phyloP scores from a whole-genome alignment of 2,113 vertebrate genomes.

The Otolemur garnettii region DNA sequence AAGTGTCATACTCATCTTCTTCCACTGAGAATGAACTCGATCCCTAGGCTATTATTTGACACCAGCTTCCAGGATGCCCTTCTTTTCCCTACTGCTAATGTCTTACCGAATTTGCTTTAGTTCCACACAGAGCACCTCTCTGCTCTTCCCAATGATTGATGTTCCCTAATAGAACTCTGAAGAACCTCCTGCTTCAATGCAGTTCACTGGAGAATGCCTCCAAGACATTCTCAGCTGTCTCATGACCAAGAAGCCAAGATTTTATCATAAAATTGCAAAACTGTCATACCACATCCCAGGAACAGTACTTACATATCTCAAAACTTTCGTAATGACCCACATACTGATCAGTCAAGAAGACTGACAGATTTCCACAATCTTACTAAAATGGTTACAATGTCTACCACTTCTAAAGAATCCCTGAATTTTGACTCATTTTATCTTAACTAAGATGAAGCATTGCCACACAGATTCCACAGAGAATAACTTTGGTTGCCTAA shows the following conservation, averaged over 20 bases:
- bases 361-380: slow-evolving; percentile 5
- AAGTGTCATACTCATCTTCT: slow-evolving; percentile 21
- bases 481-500: neutral
- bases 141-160: slow-evolving; percentile 28
- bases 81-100: slow-evolving; percentile 38
- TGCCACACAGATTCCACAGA: neutral
- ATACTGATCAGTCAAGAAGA: slow-evolving; percentile 67
- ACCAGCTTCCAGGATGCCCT: slow-evolving; percentile 51
- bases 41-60: slow-evolving; percentile 51
- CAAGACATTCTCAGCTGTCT: slow-evolving; percentile 52
- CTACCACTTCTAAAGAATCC: slow-evolving; percentile 34
- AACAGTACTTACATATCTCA: neutral
- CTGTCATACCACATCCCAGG: neutral
- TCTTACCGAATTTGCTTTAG: slow-evolving; percentile 55
- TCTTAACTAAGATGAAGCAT: neutral
- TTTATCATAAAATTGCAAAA: slow-evolving; percentile 65
- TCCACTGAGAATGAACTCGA: slow-evolving; percentile 46
- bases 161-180: slow-evolving; percentile 50
- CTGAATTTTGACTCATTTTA: slow-evolving; percentile 57
- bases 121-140: slow-evolving; percentile 20
- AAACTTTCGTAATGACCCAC: too few relatives aligned
- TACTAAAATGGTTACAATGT: neutral
- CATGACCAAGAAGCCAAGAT: slow-evolving; percentile 20
- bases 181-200: slow-evolving; percentile 4
- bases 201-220: slow-evolving; percentile 54